phyloP scores from a whole-genome alignment of 1,140 invertebrate genomes.

The Teleopsis dalmanni region DNA sequence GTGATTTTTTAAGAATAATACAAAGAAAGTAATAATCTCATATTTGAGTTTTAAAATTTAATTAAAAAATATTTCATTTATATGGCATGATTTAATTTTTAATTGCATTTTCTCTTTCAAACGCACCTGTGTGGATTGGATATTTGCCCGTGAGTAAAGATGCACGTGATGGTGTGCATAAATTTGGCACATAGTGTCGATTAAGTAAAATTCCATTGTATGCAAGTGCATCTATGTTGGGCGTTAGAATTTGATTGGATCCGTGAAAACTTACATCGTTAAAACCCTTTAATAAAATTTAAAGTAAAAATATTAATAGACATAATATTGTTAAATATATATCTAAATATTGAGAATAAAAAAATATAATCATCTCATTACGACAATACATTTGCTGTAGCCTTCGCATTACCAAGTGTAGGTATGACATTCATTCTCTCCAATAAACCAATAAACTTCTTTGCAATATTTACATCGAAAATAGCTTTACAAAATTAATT shows the following conservation, averaged over 20 bases:
- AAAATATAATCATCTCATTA: too few species aligned
- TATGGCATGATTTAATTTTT: background rate
- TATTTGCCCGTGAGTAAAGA: conserved; percentile 76
- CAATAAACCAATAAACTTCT: too few species aligned
- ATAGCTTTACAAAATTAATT: too few species aligned
- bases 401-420: too few species aligned
- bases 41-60: too few species aligned
- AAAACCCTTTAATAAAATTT: conserved; percentile 63
- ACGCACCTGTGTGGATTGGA: conserved; percentile 67
- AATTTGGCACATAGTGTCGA: conserved; percentile 64
- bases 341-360: background rate
- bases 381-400: too few species aligned
- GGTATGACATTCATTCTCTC: too few species aligned
- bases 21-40: too few species aligned
- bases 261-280: conserved; percentile 88
- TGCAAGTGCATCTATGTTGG: conserved; percentile 76
- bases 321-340: background rate
- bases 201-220: conserved; percentile 70
- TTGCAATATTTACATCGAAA: too few species aligned
- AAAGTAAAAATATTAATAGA: too few species aligned
- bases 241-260: conserved; percentile 73
- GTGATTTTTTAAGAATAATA: background rate
- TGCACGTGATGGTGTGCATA: conserved; percentile 71
- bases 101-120: background rate
- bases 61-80: conserved; percentile 1